Base-by-base conservation (phyloP, 2,888 invertebrate species). In the Elmis aenea region DNA sequence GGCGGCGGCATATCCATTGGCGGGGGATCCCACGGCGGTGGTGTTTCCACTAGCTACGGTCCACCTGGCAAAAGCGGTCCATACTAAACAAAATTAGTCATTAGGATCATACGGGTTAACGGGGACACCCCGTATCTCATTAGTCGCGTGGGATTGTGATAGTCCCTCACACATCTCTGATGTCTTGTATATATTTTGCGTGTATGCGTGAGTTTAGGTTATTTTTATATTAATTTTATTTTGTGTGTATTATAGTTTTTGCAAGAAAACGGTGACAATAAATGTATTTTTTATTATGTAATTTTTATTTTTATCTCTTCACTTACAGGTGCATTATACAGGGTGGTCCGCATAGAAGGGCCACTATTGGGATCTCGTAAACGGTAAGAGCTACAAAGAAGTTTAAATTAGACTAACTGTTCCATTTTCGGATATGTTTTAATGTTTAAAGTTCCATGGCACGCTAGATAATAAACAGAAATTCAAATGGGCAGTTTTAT, bases 11-110 rank as follows among this genome's bases (percentile, higher is more conserved):
- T 49, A n/a, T 36, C 39, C n/a, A 67, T 68, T 41, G 30, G 41
- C 18, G 45, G 46, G 26, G 43, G 43, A 16, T 35, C 38, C 23
- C 38, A 41, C 12, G 41, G 38, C 25, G 39, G 28, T 26, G 23
- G 38, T 26, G 45, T 59, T 13, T 59, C 59, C 10, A 37, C 51
- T 25, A 58, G 50, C 34, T 64, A 64, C 41, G 64, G 64, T 21
- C 62, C 64, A 20, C 66, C 67, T 14, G 64, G 66, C 28, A 62
- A 64, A 38, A 57, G 62, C 26, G 62, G 61, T 34, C 58, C 58
- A 18, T 58, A 58, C 38, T 55, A 50, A 52, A 26, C 18, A 9
- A 15, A 30, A 34, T 31, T 24, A 42, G 26, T 38, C 26, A 23
- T 33, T 39, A 42, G 38, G 37, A 33, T 41, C 38, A 36, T 38